Conservation (phyloP, 2,113 vertebrate species). For the Anarhynchus alexandrinus region DNA sequence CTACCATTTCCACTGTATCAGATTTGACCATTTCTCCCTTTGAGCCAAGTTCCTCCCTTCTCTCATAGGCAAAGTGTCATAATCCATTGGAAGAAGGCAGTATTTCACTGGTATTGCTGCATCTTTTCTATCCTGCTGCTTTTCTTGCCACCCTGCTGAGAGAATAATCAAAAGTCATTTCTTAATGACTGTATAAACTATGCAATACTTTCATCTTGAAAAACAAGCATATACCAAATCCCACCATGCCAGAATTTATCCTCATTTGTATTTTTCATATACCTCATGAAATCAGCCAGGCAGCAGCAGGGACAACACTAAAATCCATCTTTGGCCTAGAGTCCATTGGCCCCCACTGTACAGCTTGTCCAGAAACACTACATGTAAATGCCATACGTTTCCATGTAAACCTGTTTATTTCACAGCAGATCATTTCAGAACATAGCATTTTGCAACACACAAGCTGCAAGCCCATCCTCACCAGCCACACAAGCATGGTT, state of each 20-base stretch:
- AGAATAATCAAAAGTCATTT: background rate
- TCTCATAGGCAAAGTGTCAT: background rate
- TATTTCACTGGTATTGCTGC: background rate
- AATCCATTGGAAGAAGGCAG: background rate
- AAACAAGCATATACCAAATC: background rate
- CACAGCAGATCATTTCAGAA: background rate
- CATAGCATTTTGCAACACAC: background rate
- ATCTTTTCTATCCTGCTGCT: background rate
- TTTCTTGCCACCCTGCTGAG: background rate
- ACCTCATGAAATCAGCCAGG: background rate
- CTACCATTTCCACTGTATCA: background rate
- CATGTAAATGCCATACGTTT: background rate
- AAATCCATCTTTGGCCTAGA: background rate
- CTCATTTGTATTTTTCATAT: background rate
- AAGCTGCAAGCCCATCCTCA: background rate
- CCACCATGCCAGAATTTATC: background rate
- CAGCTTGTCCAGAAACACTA: background rate
- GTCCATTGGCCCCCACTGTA: background rate
- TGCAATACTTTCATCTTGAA: background rate
- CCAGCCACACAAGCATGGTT: accelerated
- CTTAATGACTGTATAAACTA: background rate
- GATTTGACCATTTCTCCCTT: background rate
- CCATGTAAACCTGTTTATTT: background rate
- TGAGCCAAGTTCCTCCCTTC: background rate
- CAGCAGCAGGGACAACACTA: background rate